Conservation (phyloP, 2,888 invertebrate genomes). For the Melinopterus prodromus region DNA sequence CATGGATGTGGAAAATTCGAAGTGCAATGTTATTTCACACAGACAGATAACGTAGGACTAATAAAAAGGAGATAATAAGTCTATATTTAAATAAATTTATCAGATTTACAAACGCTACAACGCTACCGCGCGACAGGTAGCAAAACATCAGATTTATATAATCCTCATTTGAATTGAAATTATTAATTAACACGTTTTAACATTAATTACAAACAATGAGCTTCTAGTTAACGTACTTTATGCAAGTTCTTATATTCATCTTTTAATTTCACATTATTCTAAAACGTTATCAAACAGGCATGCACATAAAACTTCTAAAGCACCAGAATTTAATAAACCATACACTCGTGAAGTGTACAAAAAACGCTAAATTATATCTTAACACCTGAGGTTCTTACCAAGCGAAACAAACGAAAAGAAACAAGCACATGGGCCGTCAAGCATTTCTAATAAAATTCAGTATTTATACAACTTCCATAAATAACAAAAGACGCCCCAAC, state of each 20-base stretch:
- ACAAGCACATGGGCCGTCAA: not conserved
- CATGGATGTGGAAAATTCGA: not conserved
- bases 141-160: not conserved
- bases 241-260: not conserved
- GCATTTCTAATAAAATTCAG: not conserved
- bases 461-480: not conserved
- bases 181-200: no score
- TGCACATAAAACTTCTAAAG: no score
- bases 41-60: not conserved
- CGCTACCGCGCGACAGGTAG: not conserved
- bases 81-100: conserved; percentile 4
- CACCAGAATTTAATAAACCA: no score
- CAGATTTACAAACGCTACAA: not conserved
- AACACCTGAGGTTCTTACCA: not conserved
- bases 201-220: not conserved
- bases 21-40: not conserved
- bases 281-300: not conserved
- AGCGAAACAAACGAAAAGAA: not conserved
- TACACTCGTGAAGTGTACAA: not conserved
- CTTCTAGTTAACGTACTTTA: not conserved
- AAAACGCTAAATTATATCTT: not conserved
- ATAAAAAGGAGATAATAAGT: not conserved
- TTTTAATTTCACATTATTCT: not conserved
- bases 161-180: no score
- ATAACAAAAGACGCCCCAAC: not conserved